Base-by-base conservation (phyloP, 2,888 invertebrate genomes). In the Aphelenchoides bicaudatus region DNA sequence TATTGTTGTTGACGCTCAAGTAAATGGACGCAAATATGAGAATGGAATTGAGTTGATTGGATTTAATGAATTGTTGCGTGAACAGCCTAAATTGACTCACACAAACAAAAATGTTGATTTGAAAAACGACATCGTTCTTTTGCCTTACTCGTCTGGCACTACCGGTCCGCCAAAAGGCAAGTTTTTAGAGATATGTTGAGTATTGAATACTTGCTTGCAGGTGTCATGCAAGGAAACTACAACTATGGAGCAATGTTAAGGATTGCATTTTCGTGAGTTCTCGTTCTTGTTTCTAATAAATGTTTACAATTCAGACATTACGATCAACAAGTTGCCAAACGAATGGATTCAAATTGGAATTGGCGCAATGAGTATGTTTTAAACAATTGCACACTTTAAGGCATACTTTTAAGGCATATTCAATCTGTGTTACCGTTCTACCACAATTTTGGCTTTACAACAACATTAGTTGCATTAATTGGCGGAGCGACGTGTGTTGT, bases 71-170 rank as follows among this genome's bases (percentile, higher is more conserved):
- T 53, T 65, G 13, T 23, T 67, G 13, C 29, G 34, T 13, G 38
- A 34, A 23, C 21, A 21, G 8, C 63, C 66, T n/a, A 37, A 30
- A 25, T 13, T 34, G 3, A 21, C 25, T 29, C 27, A 37, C 23
- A 38, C 16, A 23, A 1, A 8, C 48, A n/a, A 23, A n/a, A 54
- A 70, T 16, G 48, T 71, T 30, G 62, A 70, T 25, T 31, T 67
- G 3, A 47, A 59, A 19, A 55, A 49, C 0, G 67, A 67, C 48
- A 39, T 67, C 23, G 37, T 62, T 6, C 37, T 67, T 21, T 30
- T 67, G 49, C 67, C 67, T 1, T 67, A 67, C 38, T 70, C 69
- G 3, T 62, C 29, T 23, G 63, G 89, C 8, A 63, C 63, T 2
- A 74, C 74, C 2, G 74, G 74, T 2, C 53, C 67, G 8, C 72